These are phyloP conservation scores for Neofelis nebulosa DNA, from an alignment of 2,113 vertebrate species.

Conservation along the genomic window DNA sequence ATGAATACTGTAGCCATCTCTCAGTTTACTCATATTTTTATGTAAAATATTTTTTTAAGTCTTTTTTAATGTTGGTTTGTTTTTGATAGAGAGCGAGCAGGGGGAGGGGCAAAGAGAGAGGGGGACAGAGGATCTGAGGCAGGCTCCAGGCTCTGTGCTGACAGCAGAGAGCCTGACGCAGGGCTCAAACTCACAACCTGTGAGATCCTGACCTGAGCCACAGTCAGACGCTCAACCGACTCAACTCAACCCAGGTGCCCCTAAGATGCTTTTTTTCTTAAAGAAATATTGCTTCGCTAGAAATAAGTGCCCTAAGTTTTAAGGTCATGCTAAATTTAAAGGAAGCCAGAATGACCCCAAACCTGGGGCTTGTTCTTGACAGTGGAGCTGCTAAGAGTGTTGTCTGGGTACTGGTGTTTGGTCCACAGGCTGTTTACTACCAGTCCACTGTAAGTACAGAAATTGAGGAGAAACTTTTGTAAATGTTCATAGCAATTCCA, in stretches of 20 bases:
- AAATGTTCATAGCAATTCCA: not conserved
- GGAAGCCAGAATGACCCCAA: not conserved
- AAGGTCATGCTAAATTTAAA: not conserved
- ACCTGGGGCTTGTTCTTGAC: not conserved
- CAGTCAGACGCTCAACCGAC: too few relatives aligned
- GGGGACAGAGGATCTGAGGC: too few relatives aligned
- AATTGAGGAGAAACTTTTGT: not conserved
- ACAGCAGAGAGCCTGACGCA: too few relatives aligned
- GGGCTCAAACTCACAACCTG: too few relatives aligned
- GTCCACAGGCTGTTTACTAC: not conserved
- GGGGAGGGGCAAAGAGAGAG: too few relatives aligned
- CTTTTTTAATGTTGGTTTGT: not conserved
- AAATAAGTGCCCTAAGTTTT: not conserved
- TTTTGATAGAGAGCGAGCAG: too few relatives aligned
- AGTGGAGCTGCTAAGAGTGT: not conserved
- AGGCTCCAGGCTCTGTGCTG: too few relatives aligned
- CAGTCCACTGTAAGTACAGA: not conserved
- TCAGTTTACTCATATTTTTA: slow-evolving; percentile 10
- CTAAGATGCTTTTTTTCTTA: not conserved
- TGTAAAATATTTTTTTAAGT: not conserved
- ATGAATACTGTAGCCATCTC: not conserved
- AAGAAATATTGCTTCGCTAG: not conserved
- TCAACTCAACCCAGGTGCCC: too few relatives aligned
- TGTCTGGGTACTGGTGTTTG: not conserved
- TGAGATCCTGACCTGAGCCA: too few relatives aligned